These are phyloP conservation scores for Antheraea yamamai DNA, from an alignment of 2,888 invertebrate genomes.

Conservation along the genomic window DNA sequence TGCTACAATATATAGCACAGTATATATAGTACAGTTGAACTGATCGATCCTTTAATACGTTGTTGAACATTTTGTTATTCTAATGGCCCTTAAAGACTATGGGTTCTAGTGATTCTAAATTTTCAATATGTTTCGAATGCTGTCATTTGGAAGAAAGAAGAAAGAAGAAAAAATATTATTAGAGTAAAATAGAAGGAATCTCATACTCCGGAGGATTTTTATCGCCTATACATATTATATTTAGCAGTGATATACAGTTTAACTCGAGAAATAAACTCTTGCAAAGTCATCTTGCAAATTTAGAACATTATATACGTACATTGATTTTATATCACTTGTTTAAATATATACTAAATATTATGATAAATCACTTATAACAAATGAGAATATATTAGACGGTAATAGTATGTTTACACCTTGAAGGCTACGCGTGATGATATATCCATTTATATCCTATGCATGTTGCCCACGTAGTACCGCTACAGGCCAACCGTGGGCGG, in stretches of 20 bases:
- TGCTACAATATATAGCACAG: neutral
- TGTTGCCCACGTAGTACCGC: neutral
- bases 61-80: neutral
- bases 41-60: neutral
- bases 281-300: neutral
- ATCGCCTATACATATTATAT: neutral
- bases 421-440: slow-evolving; percentile 9
- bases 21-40: neutral
- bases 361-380: slow-evolving; percentile 2
- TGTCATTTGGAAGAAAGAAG: neutral
- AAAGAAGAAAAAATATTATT: neutral
- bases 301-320: neutral
- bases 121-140: neutral
- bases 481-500: slow-evolving; percentile 11
- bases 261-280: neutral
- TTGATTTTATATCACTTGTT: neutral
- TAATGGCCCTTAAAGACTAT: neutral
- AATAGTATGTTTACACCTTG: slow-evolving; percentile 6
- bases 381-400: neutral
- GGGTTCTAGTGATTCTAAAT: neutral
- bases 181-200: neutral
- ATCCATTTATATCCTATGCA: slow-evolving; percentile 13
- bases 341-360: neutral
- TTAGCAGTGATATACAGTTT: neutral
- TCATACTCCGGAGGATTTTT: neutral